Conservation (phyloP, 2,113 vertebrate species). For the Physeter macrocephalus region DNA sequence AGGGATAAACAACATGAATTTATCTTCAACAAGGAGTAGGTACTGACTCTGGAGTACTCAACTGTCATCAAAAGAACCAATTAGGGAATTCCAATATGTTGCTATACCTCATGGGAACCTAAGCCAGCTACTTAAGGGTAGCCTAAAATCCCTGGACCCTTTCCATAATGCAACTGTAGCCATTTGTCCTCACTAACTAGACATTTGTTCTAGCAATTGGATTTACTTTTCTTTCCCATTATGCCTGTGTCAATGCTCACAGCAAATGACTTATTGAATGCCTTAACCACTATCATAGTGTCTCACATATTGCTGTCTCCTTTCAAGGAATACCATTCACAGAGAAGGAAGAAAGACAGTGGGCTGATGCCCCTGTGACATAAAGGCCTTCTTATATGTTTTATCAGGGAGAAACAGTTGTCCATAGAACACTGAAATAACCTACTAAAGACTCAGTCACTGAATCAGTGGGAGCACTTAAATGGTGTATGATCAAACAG, state of each 20-base stretch:
- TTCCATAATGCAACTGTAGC: neutral
- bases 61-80: neutral
- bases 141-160: neutral
- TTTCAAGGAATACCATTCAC: neutral
- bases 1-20: neutral
- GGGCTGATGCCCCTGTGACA: neutral
- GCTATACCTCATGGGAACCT: neutral
- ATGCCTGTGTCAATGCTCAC: neutral
- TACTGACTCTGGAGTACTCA: neutral
- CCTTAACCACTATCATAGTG: neutral
- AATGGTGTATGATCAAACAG: neutral
- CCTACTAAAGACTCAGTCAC: neutral
- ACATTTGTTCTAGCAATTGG: neutral
- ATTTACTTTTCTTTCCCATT: neutral
- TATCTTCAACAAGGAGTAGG: neutral
- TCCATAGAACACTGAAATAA: neutral
- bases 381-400: neutral
- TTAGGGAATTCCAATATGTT: neutral
- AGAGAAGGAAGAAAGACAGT: neutral
- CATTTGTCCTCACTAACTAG: neutral
- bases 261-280: neutral
- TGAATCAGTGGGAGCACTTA: neutral
- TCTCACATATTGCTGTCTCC: neutral
- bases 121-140: neutral
- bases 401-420: neutral